Conservation (phyloP, 2,888 invertebrate species). For the Prosopocoilus inquinatus region DNA sequence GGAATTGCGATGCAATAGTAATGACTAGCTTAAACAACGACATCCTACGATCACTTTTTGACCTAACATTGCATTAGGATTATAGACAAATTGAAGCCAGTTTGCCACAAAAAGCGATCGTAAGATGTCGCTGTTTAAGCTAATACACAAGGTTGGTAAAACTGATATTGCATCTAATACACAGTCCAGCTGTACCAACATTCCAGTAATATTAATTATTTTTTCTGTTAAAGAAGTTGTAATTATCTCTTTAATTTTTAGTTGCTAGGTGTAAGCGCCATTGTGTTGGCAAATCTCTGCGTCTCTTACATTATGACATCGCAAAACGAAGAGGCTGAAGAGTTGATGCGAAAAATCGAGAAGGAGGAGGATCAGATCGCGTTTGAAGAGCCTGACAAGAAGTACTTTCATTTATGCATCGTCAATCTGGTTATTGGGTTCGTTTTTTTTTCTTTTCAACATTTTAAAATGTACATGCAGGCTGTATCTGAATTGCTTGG, state of each 20-base stretch:
- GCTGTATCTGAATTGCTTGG: too few relatives aligned
- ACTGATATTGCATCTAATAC: too few relatives aligned
- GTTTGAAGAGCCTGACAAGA: conserved; percentile 89
- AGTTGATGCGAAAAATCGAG: conserved; percentile 97
- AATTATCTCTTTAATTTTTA: conserved; percentile 44
- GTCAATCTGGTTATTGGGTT: conserved; percentile 97
- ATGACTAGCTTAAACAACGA: too few relatives aligned
- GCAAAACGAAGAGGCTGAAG: conserved; percentile 98
- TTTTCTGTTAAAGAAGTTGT: conserved; percentile 1
- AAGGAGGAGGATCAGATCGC: conserved; percentile 94
- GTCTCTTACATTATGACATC: conserved; percentile 99
- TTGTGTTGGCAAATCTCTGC: conserved; percentile 96
- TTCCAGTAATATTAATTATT: conserved; percentile 5
- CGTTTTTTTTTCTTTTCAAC: conserved; percentile 18
- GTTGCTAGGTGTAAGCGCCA: conserved; percentile 94
- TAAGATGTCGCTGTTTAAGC: too few relatives aligned
- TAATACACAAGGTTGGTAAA: too few relatives aligned
- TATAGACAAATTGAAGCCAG: too few relatives aligned
- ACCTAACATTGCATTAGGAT: too few relatives aligned
- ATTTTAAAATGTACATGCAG: neutral
- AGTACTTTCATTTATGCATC: conserved; percentile 94
- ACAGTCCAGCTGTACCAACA: neutral
- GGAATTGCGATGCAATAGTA: too few relatives aligned
- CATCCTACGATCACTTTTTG: conserved; percentile 33
- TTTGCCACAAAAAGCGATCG: neutral